Evolutionary conservation across 2,888 invertebrate genomes (phyloP), one percentile per base, ranked within the genome.

Genomic region (Drosophila anomalipes): DNA sequence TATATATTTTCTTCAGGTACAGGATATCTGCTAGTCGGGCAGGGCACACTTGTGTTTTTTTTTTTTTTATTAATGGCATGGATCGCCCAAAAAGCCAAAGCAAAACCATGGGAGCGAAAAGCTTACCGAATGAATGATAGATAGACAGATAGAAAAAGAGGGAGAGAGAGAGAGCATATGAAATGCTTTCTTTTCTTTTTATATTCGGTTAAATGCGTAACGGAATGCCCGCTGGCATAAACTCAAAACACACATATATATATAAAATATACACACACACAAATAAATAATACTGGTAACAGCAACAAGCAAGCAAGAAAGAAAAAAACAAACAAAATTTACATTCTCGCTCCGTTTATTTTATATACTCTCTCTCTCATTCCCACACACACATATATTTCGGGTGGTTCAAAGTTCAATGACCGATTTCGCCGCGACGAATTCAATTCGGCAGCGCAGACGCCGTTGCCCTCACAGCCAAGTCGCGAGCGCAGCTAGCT

Each of bases 371-470:
- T 54, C 54, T 19, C 30, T 51, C 10, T 35, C 22, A 14, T 37
- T 12, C 56, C 61, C 60, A 47, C 39, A 69, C 54, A 44, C 4
- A 22, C 22, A 22, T 9, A 47, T 47, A 37, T 61, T 66, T 72
- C 61, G 64, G 70, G 80, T 85, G 84, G 87, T 90, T 90, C 90
- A 90, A 86, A 87, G 87, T 82, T 87, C 87, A 90, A 81, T 87
- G 90, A 87, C 90, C 87, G 90, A 89, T 87, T 90, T 90, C 73
- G 89, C 84, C 78, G 79, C 74, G 74, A 74, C 71, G 68, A 78
- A 78, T 78, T 81, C 67, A 67, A 81, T 78, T 81, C 79, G 64
- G 67, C 74, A 73, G 77, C 73, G 79, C 81, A 81, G 79, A 73
- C 81, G 77, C 74, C 44, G 52, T 54, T 57, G 69, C 60, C 67